These are phyloP conservation scores for Oeneis ivallda DNA, from an alignment of 2,888 invertebrate species.

Conservation along the genomic window DNA sequence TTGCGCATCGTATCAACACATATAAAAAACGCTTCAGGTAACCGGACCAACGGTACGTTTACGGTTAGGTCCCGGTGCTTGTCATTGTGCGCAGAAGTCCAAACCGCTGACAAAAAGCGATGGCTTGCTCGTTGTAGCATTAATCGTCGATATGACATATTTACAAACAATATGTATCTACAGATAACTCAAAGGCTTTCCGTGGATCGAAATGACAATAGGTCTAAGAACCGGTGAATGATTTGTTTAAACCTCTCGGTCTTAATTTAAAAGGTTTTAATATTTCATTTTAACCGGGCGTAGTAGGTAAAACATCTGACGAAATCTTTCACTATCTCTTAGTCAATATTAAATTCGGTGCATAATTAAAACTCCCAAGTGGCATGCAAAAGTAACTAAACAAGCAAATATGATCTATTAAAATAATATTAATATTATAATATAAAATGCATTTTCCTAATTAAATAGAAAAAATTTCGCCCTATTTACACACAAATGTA, in stretches of 20 bases:
- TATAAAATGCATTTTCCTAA: slow-evolving; percentile 26
- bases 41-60: slow-evolving; percentile 20
- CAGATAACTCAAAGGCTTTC: slow-evolving; percentile 67
- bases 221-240: background rate
- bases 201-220: slow-evolving; percentile 54
- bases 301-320: background rate
- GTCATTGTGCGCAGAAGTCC: slow-evolving; percentile 75
- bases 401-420: slow-evolving; percentile 31
- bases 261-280: background rate
- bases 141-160: slow-evolving; percentile 73
- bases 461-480: slow-evolving; percentile 31
- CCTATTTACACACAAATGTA: slow-evolving; percentile 38
- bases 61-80: slow-evolving; percentile 36
- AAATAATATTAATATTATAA: slow-evolving; percentile 23
- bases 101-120: slow-evolving; percentile 64
- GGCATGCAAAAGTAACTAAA: slow-evolving; percentile 31
- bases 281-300: no score
- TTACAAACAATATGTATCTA: slow-evolving; percentile 75
- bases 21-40: slow-evolving; percentile 34
- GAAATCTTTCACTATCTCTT: background rate
- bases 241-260: background rate
- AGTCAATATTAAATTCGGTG: slow-evolving; percentile 49
- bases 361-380: slow-evolving; percentile 58
- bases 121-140: slow-evolving; percentile 72
- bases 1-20: slow-evolving; percentile 14